phyloP scores from a whole-genome alignment of 35 echinoderm and acorn worm genomes.

The Heliocidaris erythrogramma region DNA sequence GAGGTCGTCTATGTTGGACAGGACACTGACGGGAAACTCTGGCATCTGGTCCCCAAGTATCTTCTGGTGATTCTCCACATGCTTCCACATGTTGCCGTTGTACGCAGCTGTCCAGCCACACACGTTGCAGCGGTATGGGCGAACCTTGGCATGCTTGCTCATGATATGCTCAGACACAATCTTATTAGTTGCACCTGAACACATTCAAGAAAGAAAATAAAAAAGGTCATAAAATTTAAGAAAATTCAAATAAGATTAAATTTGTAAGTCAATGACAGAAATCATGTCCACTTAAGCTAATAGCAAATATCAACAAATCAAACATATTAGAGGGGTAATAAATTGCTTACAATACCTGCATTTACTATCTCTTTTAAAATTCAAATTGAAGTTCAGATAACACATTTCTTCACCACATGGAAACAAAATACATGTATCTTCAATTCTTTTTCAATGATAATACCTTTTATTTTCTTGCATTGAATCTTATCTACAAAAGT shows the following conservation, averaged over 20 bases:
- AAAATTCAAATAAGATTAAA: neutral
- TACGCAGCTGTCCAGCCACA: slow-evolving; percentile 85
- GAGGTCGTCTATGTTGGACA: slow-evolving; percentile 12
- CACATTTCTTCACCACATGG: too few relatives aligned
- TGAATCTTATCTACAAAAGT: too few relatives aligned
- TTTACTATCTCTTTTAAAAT: too few relatives aligned
- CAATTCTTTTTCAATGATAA: too few relatives aligned
- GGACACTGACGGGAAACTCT: slow-evolving; percentile 44
- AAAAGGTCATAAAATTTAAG: neutral
- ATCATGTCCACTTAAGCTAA: neutral
- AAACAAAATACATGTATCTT: too few relatives aligned
- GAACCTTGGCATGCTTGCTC: slow-evolving; percentile 75
- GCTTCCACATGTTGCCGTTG: slow-evolving; percentile 95
- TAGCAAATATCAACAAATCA: too few relatives aligned
- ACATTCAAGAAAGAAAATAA: neutral
- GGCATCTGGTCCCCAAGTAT: slow-evolving; percentile 36
- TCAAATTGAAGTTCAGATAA: too few relatives aligned
- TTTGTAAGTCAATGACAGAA: neutral
- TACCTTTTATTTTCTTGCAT: too few relatives aligned
- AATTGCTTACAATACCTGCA: too few relatives aligned
- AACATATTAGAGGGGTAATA: too few relatives aligned
- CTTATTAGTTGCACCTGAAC: slow-evolving; percentile 87
- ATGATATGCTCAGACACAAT: slow-evolving; percentile 92
- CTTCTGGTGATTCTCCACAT: slow-evolving; percentile 78
- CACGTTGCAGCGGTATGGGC: slow-evolving; percentile 74